Evolutionary conservation across 2,797 vertebrate species (phyloP), one percentile per base, ranked within the genome.

Genomic region (Apogon talboti): DNA sequence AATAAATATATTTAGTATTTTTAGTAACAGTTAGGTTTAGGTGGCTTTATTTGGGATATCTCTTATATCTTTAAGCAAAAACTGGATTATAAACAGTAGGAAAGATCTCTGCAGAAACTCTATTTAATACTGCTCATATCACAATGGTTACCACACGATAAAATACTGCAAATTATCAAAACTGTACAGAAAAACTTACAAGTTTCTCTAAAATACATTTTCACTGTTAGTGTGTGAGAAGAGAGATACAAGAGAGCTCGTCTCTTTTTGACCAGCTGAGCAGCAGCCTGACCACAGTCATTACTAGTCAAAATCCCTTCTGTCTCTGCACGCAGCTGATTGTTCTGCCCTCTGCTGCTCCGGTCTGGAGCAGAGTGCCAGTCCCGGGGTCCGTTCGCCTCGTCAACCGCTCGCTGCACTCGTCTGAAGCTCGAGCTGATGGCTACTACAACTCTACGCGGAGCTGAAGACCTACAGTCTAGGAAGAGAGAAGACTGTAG

Each of bases 161-260:
- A 98, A 97, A 95, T 96, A 98, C 96, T 95, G 95, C 94, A 95
- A 96, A 92, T 98, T 98, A 98, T 98, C 96, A 98, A 98, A 87
- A 95, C 96, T 93, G 94, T 99, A 98, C 96, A 98, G 95, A 94
- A 96, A 91, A 93, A 96, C 94, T 95, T 98, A 97, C 95, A 97
- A 94, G 85, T 93, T 90, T 81, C 94, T 97, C 95, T 95, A 98
- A 98, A 98, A 98, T 97, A 98, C 96, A 94, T 94, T 96, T 96
- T 96, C 93, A 91, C 92, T 91, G 93, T 94, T 95, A 93, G 93
- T 92, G 90, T 93, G 81, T 93, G 83, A 90, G 86, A 93, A 91
- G 93, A 94, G 93, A 93, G 78, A 84, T 46, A 44, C 28, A 15
- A 75, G 69, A 63, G 74, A 85, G 76, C 44, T 51, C 11, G 47